Evolutionary conservation across 2,113 vertebrate species (phyloP), one percentile per base, ranked within the genome.

Genomic region (Syngnathoides biaculeatus): DNA sequence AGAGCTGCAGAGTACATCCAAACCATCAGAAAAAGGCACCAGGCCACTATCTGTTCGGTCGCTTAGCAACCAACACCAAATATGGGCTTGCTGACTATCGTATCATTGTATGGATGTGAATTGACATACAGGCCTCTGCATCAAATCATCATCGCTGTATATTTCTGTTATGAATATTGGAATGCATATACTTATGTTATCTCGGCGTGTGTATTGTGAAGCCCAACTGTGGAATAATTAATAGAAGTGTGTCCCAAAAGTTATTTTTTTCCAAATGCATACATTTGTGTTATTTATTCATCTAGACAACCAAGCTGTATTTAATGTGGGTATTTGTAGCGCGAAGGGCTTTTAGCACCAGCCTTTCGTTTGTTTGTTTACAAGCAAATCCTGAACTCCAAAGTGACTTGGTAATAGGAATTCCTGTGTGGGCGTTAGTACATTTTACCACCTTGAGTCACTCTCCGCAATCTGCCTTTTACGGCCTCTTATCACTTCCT

Each of bases 401-500:
- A 60, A 65, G 39, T 9, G 5, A 62, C 22, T 45, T 5, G 24
- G 60, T 43, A 24, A 62, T 26, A 10, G 60, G 40, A 62, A 62
- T 43, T 6, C 19, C n/a, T 56, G 19, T 14, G 24, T 64, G 68
- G 72, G 65, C 64, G 70, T 79, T 50, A 40, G 5, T 43, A 39
- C 10, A 8, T 69, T 69, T 77, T 57, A 79, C 26, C 0, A n/a
- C 57, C 19, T 40, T 60, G 11, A 22, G 30, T 65, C 56, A 60
- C 72, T 11, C 11, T 55, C 69, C 19, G 26, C 61, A 50, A 69
- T 68, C 58, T 35, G 10, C 15, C 45, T 83, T 57, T 84, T 76
- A 81, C 17, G 15, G 43, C 58, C 27, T 24, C 42, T 48, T 62
- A 65, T 71, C 15, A 17, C 77, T 82, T 84, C 81, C 76, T 71